phyloP scores from a whole-genome alignment of 2,888 invertebrate species.

The Dryadula phaetusa region DNA sequence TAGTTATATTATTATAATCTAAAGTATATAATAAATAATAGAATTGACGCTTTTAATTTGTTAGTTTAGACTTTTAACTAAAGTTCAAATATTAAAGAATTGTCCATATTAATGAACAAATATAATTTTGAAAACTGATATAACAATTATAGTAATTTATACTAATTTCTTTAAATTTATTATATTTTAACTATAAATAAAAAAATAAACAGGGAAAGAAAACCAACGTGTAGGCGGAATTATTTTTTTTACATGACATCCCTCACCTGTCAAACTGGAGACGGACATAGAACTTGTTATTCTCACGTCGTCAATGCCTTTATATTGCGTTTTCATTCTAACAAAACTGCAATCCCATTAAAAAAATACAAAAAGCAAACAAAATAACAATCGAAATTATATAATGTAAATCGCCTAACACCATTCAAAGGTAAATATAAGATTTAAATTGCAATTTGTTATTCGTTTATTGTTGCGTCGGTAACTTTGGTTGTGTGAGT shows the following conservation, averaged over 20 bases:
- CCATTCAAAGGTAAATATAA: constrained; percentile 12
- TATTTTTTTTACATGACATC: neutral
- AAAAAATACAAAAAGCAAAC: neutral
- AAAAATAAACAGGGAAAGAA: neutral
- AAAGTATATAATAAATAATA: too few relatives aligned
- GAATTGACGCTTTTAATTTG: too few relatives aligned
- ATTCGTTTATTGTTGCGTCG: constrained; percentile 55
- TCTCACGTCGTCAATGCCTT: constrained; percentile 13
- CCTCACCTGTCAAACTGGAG: constrained; percentile 39
- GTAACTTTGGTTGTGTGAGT: constrained; percentile 51
- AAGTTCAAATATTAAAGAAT: too few relatives aligned
- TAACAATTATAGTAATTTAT: too few relatives aligned
- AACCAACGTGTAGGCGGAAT: neutral
- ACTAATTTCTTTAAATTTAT: too few relatives aligned
- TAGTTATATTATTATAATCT: too few relatives aligned
- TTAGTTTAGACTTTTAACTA: too few relatives aligned
- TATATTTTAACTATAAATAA: too few relatives aligned
- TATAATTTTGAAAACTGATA: too few relatives aligned
- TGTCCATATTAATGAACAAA: too few relatives aligned
- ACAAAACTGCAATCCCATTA: neutral
- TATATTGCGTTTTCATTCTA: neutral
- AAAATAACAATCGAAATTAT: neutral
- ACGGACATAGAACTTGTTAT: constrained; percentile 28
- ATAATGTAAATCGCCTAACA: constrained; percentile 45
- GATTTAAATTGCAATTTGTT: constrained; percentile 58